Base-by-base conservation (phyloP, 2,113 vertebrate genomes). In the Percina caprodes region DNA sequence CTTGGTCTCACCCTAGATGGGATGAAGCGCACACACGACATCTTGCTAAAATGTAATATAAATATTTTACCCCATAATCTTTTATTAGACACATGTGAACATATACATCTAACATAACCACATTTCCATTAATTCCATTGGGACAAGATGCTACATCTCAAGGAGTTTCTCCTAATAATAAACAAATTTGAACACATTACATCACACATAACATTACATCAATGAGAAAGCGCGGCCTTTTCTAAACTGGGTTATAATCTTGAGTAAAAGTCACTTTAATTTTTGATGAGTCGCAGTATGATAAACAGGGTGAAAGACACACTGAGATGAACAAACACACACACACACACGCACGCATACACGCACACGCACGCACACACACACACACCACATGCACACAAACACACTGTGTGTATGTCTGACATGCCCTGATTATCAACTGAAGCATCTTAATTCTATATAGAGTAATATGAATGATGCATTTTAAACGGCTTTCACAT, bases 1-100 rank as follows among this genome's bases (percentile, higher is more conserved):
- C 94, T 99, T 99, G 39, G 98, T 99, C 95, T 99, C 98, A 55
- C 98, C 98, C 98, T 99, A 81, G 26, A 80, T 30, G 75, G 56
- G 42, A 65, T 30, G 70, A 78, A 42, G 15, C 62, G 70, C 12
- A 49, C 15, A 49, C 19, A 30, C 7, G 33, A 1, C 54, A 16
- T 11, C 72, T 74, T 24, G 46, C 9, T 45, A n/a, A 58, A 33
- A 70, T 26, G 55, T 24, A 21, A 61, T 15, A 11, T 19, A 45
- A 45, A 4, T 2, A 2, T 48, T 39, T 54, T 1, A 33, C 46
- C 11, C 1, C 4, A 62, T 0, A 21, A 42, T 42, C 15, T 33
- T 63, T 55, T 15, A 65, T 46, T 6, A 11, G 26, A 30, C 30
- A 46, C 15, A 21, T 18, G 9, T 1, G 42, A 46, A 51, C 15